Percentiles rank a stretch among this genome's conserved stretches.
Conservation (phyloP, 2,113 vertebrate species). For the Siphamia tubifer region DNA sequence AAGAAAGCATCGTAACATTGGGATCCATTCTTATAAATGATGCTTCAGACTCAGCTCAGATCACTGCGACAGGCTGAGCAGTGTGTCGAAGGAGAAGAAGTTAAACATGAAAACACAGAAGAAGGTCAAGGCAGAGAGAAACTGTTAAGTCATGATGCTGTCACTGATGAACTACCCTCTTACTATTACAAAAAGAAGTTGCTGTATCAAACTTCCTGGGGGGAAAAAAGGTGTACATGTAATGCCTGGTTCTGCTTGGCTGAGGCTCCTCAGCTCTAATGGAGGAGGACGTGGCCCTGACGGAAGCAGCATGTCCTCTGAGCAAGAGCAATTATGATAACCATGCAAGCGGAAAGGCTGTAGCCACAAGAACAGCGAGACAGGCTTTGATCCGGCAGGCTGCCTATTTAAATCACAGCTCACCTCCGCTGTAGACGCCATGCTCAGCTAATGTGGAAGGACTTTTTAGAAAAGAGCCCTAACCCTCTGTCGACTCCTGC, state of each 20-base stretch:
- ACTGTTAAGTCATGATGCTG: background rate
- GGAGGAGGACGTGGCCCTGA: constrained; percentile 52
- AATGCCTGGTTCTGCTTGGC: constrained; percentile 34
- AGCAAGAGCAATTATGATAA: constrained; percentile 74
- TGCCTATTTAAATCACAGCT: constrained; percentile 61
- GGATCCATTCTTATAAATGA: too few relatives aligned
- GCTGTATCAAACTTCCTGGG: background rate
- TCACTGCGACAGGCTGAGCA: background rate
- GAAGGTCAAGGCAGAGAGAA: background rate
- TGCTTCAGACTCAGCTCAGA: too few relatives aligned
- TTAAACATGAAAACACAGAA: background rate
- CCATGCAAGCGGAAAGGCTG: constrained; percentile 67
- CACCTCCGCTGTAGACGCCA: constrained; percentile 42
- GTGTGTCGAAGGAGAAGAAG: background rate
- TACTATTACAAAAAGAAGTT: background rate
- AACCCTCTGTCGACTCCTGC: background rate
- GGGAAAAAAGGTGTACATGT: constrained; percentile 19
- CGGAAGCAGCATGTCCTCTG: constrained; percentile 68
- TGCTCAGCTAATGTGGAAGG: constrained; percentile 28
- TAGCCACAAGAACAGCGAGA: constrained; percentile 38
- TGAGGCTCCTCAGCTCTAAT: constrained; percentile 56
- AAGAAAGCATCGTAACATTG: too few relatives aligned
- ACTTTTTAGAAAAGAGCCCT: background rate
- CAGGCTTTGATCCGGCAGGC: constrained; percentile 59
- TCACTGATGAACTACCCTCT: background rate